Conservation (phyloP, 2,113 vertebrate genomes). For the Henicopernis longicauda region DNA sequence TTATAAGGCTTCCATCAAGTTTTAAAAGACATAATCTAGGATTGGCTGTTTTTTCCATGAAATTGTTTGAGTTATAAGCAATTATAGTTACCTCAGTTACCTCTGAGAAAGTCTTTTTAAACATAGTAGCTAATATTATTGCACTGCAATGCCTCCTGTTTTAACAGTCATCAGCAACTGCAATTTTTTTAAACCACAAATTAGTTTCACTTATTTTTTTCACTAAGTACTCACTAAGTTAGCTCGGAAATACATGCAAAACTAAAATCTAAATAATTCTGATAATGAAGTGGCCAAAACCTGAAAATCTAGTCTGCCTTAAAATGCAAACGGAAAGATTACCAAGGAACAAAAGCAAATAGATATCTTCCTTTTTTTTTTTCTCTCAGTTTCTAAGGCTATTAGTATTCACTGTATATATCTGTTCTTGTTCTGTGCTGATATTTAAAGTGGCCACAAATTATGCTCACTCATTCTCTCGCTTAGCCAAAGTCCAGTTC, state of each 20-base stretch:
- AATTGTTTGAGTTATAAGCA: conserved; percentile 41
- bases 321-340: conserved; percentile 59
- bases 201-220: not conserved
- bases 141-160: not conserved
- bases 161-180: not conserved
- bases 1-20: conserved; percentile 31
- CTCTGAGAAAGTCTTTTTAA: not conserved
- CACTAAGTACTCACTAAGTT: not conserved
- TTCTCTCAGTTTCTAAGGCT: conserved; percentile 70
- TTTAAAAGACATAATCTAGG: conserved; percentile 44
- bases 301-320: conserved; percentile 46
- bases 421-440: conserved; percentile 49
- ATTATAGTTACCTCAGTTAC: conserved; percentile 49
- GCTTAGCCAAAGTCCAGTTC: conserved; percentile 69
- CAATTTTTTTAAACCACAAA: conserved; percentile 18
- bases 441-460: conserved; percentile 70
- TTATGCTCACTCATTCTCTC: conserved; percentile 65
- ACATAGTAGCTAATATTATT: not conserved
- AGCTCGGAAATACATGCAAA: not conserved
- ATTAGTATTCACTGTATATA: conserved; percentile 71
- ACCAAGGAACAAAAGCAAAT: conserved; percentile 70
- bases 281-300: not conserved
- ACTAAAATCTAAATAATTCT: conserved; percentile 20
- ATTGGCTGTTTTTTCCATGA: conserved; percentile 30
- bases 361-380: conserved; percentile 58